Percentiles rank a stretch among this genome's conserved stretches.
Conservation (phyloP, 2,797 vertebrate species). For the Bothrops alternatus region DNA sequence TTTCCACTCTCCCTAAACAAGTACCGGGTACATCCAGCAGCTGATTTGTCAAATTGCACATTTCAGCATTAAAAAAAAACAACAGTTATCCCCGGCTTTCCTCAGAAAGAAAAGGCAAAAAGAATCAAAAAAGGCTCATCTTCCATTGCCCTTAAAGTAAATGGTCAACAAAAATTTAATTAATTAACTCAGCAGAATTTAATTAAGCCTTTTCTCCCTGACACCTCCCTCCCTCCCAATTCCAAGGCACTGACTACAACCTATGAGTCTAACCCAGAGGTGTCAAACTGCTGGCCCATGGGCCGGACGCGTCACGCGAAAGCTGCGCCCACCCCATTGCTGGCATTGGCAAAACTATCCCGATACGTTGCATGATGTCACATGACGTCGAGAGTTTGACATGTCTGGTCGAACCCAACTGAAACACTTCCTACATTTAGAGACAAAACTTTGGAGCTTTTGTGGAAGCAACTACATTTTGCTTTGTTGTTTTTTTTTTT, state of each 20-base stretch:
- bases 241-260: neutral
- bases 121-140: neutral
- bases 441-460: conserved; percentile 53
- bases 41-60: neutral
- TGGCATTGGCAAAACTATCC: no score
- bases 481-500: conserved; percentile 52
- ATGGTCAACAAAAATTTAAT: neutral
- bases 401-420: neutral
- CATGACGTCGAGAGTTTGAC: no score
- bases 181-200: neutral
- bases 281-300: no score
- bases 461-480: conserved; percentile 53
- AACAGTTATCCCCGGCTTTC: neutral
- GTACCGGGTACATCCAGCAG: neutral
- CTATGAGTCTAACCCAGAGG: neutral
- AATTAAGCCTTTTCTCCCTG: neutral
- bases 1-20: neutral
- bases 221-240: fast-evolving
- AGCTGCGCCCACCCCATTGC: no score
- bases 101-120: neutral
- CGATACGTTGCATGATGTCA: fast-evolving
- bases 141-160: neutral
- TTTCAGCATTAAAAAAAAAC: neutral
- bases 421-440: conserved; percentile 25
- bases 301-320: no score